A percentile compares a stretch with the other conserved stretches of the same genome.
Conservation (phyloP, 2,888 invertebrate genomes). For the Eupeodes luniger region DNA sequence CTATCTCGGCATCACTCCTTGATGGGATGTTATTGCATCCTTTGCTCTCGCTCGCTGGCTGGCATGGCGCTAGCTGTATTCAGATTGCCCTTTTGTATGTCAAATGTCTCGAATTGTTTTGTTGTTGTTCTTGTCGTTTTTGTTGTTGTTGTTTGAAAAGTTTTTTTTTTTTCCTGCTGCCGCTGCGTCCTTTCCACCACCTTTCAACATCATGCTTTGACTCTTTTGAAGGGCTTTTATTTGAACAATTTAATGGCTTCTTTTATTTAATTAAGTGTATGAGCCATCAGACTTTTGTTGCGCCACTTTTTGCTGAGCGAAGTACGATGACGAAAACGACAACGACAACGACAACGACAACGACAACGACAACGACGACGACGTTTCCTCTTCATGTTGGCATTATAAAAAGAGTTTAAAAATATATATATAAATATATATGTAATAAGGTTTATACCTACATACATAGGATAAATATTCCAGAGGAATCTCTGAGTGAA, state of each 20-base stretch:
- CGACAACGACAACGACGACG: too few species aligned
- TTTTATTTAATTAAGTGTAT: constrained; percentile 75
- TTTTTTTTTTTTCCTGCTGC: neutral
- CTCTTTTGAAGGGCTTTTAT: constrained; percentile 67
- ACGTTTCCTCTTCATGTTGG: constrained; percentile 41
- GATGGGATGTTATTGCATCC: constrained; percentile 45
- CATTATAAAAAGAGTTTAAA: constrained; percentile 29
- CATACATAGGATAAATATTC: neutral
- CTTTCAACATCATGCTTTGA: constrained; percentile 11
- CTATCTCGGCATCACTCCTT: constrained; percentile 38
- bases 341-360: too few species aligned
- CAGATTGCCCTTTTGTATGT: constrained; percentile 63
- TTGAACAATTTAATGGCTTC: constrained; percentile 73
- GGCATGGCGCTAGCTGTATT: constrained; percentile 28
- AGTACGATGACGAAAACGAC: too few species aligned
- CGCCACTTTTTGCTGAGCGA: constrained; percentile 51
- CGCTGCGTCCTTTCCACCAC: constrained; percentile 5
- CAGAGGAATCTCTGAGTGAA: constrained; percentile 33
- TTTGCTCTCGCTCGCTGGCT: neutral
- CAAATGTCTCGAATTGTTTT: constrained; percentile 60
- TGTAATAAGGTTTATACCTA: too few species aligned
- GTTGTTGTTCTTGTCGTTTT: constrained; percentile 50
- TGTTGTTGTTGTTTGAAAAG: neutral
- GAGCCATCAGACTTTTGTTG: constrained; percentile 69
- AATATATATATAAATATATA: constrained; percentile 1